Evolutionary conservation across 2,797 vertebrate genomes (phyloP).

Genomic region (Amblyopsis hoosieri): DNA sequence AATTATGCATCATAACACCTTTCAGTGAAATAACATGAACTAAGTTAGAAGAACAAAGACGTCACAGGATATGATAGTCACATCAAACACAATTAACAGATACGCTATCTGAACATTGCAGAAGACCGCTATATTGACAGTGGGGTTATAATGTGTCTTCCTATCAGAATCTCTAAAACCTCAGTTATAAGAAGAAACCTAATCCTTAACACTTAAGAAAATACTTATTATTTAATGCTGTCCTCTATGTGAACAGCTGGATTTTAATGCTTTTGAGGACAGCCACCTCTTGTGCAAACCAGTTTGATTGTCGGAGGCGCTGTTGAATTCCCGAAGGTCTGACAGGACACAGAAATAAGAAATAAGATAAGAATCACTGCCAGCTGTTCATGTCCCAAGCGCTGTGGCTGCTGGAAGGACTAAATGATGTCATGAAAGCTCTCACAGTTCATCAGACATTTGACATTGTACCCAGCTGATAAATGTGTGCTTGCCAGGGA

Average conservation of each 20-base stretch:
- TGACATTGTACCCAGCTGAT: constrained; percentile 13
- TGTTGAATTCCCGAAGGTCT: constrained; percentile 20
- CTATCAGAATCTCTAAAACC: neutral
- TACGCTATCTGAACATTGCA: too few species aligned
- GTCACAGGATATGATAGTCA: too few species aligned
- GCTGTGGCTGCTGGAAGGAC: constrained; percentile 3
- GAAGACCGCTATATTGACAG: neutral
- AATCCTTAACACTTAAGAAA: neutral
- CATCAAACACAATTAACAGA: too few species aligned
- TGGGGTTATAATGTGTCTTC: neutral
- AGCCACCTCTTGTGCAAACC: constrained; percentile 1
- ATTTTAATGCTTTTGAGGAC: neutral
- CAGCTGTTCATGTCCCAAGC: constrained; percentile 17
- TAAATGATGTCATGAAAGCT: too few species aligned
- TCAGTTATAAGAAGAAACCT: neutral
- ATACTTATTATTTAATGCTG: neutral
- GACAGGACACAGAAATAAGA: constrained; percentile 18
- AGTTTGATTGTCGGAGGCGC: neutral
- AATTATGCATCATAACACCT: neutral
- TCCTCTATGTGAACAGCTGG: neutral
- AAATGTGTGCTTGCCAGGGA: constrained; percentile 1
- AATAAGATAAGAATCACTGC: constrained; percentile 16
- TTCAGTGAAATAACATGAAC: neutral
- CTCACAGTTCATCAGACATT: neutral
- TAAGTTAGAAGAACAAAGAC: too few species aligned